These are phyloP conservation scores for Ischnus inquisitorius DNA, from an alignment of 2,888 invertebrate genomes.

Conservation along the genomic window DNA sequence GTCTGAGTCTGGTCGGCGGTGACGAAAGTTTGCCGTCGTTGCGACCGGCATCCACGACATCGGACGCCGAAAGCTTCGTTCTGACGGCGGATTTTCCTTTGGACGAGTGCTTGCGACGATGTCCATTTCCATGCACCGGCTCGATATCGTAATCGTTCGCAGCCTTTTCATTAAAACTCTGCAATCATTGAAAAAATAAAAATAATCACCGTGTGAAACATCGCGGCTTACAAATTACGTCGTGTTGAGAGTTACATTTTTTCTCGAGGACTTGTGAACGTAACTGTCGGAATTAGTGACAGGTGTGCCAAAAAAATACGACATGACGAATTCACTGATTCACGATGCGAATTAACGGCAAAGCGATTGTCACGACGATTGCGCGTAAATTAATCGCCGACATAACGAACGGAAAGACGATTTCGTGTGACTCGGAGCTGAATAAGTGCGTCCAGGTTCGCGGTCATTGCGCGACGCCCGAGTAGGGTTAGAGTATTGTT, in stretches of 20 bases:
- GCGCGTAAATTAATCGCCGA: conserved; percentile 15
- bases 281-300: conserved; percentile 69
- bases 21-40: conserved; percentile 64
- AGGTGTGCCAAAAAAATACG: conserved; percentile 75
- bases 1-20: conserved; percentile 71
- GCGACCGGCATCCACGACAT: conserved; percentile 56
- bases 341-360: not conserved
- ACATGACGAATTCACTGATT: conserved; percentile 69
- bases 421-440: not conserved
- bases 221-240: not conserved
- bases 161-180: conserved; percentile 73
- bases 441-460: conserved; percentile 6
- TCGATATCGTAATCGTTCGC: conserved; percentile 72
- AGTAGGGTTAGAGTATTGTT: conserved; percentile 54
- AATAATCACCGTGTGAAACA: not conserved
- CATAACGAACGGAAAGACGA: conserved; percentile 20
- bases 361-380: conserved; percentile 14
- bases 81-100: conserved; percentile 69
- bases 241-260: conserved; percentile 67
- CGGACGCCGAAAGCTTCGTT: conserved; percentile 53
- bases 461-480: not conserved
- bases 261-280: conserved; percentile 63
- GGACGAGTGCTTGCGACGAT: conserved; percentile 74
- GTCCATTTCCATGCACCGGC: conserved; percentile 72
- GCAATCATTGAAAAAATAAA: conserved; percentile 24